phyloP scores from a whole-genome alignment of 2,797 vertebrate species.

The Anniella stebbinsi region DNA sequence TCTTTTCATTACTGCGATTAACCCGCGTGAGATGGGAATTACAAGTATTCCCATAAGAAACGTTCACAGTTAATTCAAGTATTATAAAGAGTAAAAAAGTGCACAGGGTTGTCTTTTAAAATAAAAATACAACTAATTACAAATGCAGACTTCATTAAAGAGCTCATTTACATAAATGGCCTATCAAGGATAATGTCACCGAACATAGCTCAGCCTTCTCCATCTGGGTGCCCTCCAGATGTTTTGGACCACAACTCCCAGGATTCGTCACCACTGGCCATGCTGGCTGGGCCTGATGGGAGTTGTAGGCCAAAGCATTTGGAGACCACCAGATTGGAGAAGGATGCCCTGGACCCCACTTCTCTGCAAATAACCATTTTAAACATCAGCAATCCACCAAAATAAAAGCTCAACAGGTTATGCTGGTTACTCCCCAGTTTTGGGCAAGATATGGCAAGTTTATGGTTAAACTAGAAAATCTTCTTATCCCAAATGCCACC shows the following conservation, averaged over 20 bases:
- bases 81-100: conserved; percentile 38
- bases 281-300: neutral
- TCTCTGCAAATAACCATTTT: neutral
- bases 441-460: neutral
- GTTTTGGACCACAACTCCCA: neutral
- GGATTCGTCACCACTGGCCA: neutral
- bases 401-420: neutral
- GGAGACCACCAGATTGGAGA: too few relatives aligned
- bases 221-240: too few relatives aligned
- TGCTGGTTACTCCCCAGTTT: neutral
- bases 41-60: conserved; percentile 31
- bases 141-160: conserved; percentile 49
- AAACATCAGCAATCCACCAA: neutral
- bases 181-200: conserved; percentile 16
- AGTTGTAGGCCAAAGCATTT: too few relatives aligned
- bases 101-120: conserved; percentile 41
- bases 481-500: neutral
- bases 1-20: conserved; percentile 55
- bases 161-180: conserved; percentile 11
- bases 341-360: too few relatives aligned
- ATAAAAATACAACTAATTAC: conserved; percentile 37
- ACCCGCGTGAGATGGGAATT: conserved; percentile 46
- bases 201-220: neutral
- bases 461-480: neutral
- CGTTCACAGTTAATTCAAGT: conserved; percentile 22